phyloP scores from a whole-genome alignment of 2,113 vertebrate species.

The Steatornis caripensis region DNA sequence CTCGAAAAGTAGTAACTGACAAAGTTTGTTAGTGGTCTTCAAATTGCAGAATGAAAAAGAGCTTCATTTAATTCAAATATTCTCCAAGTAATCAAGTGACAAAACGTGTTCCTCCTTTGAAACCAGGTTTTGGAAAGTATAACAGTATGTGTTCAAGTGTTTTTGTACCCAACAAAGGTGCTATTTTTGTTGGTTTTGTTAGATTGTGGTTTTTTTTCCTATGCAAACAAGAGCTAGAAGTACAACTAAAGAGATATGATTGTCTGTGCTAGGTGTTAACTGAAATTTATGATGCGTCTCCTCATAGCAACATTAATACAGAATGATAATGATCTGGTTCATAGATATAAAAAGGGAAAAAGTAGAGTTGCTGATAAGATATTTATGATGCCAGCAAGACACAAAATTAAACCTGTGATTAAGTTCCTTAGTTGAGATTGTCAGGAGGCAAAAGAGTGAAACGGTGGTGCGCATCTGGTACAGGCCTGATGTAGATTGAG shows the following conservation, averaged over 20 bases:
- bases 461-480: background rate
- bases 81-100: background rate
- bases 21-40: background rate
- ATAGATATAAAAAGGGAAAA: background rate
- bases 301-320: background rate
- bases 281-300: background rate
- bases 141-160: background rate
- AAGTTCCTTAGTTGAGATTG: background rate
- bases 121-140: background rate
- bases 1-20: background rate
- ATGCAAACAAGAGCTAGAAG: background rate
- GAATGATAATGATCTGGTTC: background rate
- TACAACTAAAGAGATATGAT: background rate
- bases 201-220: background rate
- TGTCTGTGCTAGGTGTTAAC: background rate
- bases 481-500: background rate
- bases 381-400: background rate
- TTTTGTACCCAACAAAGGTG: background rate
- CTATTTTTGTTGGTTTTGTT: background rate
- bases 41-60: background rate
- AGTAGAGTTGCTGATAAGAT: background rate
- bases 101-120: background rate
- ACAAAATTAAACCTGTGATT: background rate
- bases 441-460: background rate
- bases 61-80: background rate